phyloP scores from a whole-genome alignment of 2,113 vertebrate genomes.

The Sceloporus tristichus region DNA sequence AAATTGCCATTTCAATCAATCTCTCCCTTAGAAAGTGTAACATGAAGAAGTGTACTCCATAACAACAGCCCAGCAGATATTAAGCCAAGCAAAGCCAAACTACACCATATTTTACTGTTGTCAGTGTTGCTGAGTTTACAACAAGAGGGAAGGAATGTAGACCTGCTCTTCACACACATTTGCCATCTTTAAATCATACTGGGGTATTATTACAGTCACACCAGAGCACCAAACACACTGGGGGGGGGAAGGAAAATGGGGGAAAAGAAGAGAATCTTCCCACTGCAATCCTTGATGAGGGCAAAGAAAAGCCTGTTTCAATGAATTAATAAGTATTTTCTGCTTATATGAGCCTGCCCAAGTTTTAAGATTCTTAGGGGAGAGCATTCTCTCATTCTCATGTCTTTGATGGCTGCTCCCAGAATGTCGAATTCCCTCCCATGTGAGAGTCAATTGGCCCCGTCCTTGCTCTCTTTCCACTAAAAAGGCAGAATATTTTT shows the following conservation, averaged over 20 bases:
- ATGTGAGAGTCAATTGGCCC: too few species aligned
- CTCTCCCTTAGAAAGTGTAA: not conserved
- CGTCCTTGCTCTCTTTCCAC: too few species aligned
- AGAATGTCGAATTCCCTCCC: too few species aligned
- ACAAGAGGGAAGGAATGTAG: not conserved
- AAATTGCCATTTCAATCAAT: not conserved
- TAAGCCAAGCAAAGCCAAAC: not conserved
- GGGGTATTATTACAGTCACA: not conserved
- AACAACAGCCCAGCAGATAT: not conserved
- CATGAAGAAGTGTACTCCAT: not conserved
- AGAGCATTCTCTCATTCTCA: too few species aligned
- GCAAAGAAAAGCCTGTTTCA: not conserved
- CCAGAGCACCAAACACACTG: not conserved
- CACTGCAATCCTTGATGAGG: not conserved
- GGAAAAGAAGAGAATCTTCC: not conserved
- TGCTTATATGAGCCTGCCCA: too few species aligned
- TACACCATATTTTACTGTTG: not conserved
- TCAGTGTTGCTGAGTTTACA: constrained; percentile 7
- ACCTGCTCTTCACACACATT: not conserved
- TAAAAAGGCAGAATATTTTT: too few species aligned
- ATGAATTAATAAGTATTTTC: not conserved
- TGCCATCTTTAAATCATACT: not conserved
- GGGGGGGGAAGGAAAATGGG: not conserved
- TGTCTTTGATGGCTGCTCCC: too few species aligned
- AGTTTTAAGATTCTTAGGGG: too few species aligned